These are phyloP conservation scores for Neolamprologus kungweensis DNA, from an alignment of 2,113 vertebrate genomes.

Conservation along the genomic window DNA sequence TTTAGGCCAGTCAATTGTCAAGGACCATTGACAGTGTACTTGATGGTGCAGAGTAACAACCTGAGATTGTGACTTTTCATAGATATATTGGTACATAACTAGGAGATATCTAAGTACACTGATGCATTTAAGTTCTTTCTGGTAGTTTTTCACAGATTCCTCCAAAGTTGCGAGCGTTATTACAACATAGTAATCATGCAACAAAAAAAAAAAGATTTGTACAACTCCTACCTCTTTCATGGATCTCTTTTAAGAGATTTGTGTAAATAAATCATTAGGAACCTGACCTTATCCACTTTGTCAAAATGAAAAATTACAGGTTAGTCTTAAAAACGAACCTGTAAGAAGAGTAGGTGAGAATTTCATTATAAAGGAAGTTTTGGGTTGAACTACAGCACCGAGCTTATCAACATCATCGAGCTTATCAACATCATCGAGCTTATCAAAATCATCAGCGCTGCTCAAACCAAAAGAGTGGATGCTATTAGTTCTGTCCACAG, in stretches of 20 bases:
- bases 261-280: background rate
- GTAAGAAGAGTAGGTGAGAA: background rate
- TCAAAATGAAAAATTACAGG: background rate
- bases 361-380: background rate
- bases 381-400: background rate
- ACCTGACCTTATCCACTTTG: background rate
- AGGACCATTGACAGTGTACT: background rate
- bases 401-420: background rate
- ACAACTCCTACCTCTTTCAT: background rate
- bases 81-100: background rate
- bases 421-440: background rate
- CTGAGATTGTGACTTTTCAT: background rate
- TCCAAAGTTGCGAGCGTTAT: background rate
- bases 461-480: background rate
- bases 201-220: background rate
- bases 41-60: background rate
- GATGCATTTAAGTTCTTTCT: background rate
- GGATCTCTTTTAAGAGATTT: background rate
- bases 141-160: background rate
- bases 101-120: background rate
- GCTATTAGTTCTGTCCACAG: background rate
- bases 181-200: background rate
- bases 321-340: background rate
- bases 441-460: background rate
- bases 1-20: background rate